Conservation (phyloP, 2,888 invertebrate species). For the Agriopis aurantiaria region DNA sequence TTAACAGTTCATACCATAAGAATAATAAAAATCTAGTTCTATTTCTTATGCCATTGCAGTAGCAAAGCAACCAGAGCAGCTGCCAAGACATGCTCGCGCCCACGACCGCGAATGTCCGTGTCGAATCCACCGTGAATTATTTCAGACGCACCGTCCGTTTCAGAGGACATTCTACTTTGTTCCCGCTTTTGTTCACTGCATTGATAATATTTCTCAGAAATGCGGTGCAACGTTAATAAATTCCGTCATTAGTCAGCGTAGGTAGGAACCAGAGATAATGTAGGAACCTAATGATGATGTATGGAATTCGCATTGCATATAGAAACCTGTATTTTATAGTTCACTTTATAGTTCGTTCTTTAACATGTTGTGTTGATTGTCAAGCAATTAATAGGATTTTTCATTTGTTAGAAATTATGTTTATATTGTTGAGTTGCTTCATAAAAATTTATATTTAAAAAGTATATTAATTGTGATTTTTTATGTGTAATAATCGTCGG, state of each 20-base stretch:
- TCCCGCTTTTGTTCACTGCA: slow-evolving; percentile 62
- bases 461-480: too few species aligned
- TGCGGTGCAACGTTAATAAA: slow-evolving; percentile 69
- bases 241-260: slow-evolving; percentile 70
- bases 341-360: too few species aligned
- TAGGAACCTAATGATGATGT: slow-evolving; percentile 45
- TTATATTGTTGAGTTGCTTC: neutral
- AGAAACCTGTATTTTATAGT: slow-evolving; percentile 23
- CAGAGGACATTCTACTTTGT: slow-evolving; percentile 69
- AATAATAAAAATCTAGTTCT: neutral
- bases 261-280: slow-evolving; percentile 30
- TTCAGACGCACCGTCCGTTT: slow-evolving; percentile 73
- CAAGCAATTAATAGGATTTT: neutral
- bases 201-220: slow-evolving; percentile 71
- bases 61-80: slow-evolving; percentile 55
- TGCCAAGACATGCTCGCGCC: slow-evolving; percentile 69
- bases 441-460: too few species aligned
- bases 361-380: too few species aligned
- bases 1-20: too few species aligned
- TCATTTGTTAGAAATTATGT: neutral
- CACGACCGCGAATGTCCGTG: slow-evolving; percentile 71
- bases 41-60: slow-evolving; percentile 41
- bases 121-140: slow-evolving; percentile 81
- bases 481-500: neutral
- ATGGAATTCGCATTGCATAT: slow-evolving; percentile 39